Conservation (phyloP, 2,113 vertebrate species). For the Nerophis lumbriciformis region DNA sequence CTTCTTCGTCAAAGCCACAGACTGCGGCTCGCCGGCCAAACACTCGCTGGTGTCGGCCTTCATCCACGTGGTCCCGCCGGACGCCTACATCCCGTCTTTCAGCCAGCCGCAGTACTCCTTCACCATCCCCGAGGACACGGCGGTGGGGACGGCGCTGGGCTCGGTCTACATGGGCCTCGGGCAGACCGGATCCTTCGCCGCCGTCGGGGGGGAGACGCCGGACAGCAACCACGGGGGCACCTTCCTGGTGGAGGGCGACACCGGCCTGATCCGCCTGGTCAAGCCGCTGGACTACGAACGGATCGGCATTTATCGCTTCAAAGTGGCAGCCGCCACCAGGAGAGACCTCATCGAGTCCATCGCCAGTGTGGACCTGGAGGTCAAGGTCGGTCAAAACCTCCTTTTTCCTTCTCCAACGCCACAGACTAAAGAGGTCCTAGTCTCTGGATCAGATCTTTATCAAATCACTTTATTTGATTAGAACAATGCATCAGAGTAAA, state of each 20-base stretch:
- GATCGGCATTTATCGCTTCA: constrained; percentile 82
- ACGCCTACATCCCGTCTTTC: constrained; percentile 83
- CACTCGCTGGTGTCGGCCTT: constrained; percentile 94
- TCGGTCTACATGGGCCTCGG: constrained; percentile 79
- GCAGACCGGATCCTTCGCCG: constrained; percentile 75
- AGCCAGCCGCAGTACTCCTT: constrained; percentile 94
- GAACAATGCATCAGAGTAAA: too few species aligned
- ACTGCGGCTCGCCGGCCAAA: constrained; percentile 83
- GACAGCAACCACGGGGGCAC: constrained; percentile 85
- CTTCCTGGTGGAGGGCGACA: constrained; percentile 86
- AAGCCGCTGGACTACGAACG: constrained; percentile 85
- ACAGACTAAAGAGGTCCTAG: too few species aligned
- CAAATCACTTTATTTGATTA: too few species aligned
- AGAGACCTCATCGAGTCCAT: constrained; percentile 82
- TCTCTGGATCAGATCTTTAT: too few species aligned
- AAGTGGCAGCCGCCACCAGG: constrained; percentile 82
- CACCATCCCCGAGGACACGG: constrained; percentile 81
- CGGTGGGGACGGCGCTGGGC: constrained; percentile 83
- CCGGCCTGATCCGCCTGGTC: constrained; percentile 82
- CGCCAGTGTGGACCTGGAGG: constrained; percentile 84
- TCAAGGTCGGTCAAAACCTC: constrained; percentile 72
- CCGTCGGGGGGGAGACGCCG: constrained; percentile 77
- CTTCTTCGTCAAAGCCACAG: constrained; percentile 95
- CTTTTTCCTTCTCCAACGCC: too few species aligned
- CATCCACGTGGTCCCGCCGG: constrained; percentile 87